phyloP scores from a whole-genome alignment of 37 sponge, comb jelly and placozoan genomes.

The Oopsacas minuta region DNA sequence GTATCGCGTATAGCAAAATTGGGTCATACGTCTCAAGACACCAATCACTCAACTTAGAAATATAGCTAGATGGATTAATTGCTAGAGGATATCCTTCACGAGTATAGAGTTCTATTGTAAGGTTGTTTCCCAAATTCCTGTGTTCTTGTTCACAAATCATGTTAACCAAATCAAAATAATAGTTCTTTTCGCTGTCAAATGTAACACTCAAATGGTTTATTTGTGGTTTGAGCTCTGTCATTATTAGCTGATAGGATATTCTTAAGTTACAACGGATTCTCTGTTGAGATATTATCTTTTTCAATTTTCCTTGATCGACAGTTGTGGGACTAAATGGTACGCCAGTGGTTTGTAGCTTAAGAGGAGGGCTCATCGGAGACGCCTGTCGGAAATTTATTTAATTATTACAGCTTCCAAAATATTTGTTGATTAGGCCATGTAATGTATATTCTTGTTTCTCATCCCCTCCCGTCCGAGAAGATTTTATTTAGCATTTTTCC shows the following conservation, averaged over 20 bases:
- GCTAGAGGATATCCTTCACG: conserved; percentile 10
- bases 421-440: too few species aligned
- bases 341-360: too few species aligned
- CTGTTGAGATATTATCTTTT: neutral
- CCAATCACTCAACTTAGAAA: neutral
- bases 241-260: neutral
- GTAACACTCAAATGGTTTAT: neutral
- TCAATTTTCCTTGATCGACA: neutral
- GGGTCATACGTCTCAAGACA: neutral
- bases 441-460: too few species aligned
- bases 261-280: neutral
- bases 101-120: neutral
- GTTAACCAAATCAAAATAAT: neutral
- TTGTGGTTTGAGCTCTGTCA: neutral
- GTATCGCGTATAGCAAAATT: neutral
- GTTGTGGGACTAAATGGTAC: too few species aligned
- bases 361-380: too few species aligned
- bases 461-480: too few species aligned
- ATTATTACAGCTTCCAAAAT: too few species aligned
- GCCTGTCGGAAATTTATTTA: too few species aligned
- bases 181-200: neutral
- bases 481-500: too few species aligned
- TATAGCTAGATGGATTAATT: neutral
- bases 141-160: neutral
- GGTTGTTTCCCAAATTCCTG: neutral